Base-by-base conservation (phyloP, 1,140 invertebrate species). In the Drosophila saltans region DNA sequence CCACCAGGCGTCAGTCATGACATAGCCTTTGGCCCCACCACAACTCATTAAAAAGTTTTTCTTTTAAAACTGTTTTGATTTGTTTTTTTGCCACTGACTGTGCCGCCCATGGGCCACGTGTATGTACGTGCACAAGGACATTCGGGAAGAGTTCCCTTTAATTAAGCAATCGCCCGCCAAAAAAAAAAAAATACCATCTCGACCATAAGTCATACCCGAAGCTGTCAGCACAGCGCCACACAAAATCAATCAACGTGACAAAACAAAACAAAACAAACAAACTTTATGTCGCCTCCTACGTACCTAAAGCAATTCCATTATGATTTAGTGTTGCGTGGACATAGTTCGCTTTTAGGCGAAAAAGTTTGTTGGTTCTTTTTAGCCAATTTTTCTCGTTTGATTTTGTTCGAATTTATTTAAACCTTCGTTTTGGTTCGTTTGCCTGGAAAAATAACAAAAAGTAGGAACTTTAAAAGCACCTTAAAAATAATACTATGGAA, bases 1-100 rank as follows among this genome's bases (percentile, higher is more conserved):
- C 48, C 57, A 43, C 28, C 26, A 40, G 45, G 33, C 66, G 16
- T 45, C 48, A 45, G 39, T 62, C 41, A 52, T 52, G 45, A 10
- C 28, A 43, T 48, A 57, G 58, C 40, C 56, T 52, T 45, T 52
- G 11, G 66, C 75, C 59, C 58, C 55, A 65, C 66, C 83, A 59
- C 72, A 88, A 88, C 82, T 88, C 82, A 86, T 86, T 86, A 86
- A 86, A 86, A 88, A 88, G 67, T 88, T 88, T 83, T 78, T 57
- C 69, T 56, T 68, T 66, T 48, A 58, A 68, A 89, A 80, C 80
- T 66, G 66, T 65, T 79, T 82, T 82, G 80, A 83, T 86, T 88
- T 78, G 66, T 68, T 66, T 16, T 16, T 73, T 60, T 68, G 66
- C 69, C 66, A 59, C 57, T 43, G 59, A 16, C 57, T 41, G 58